These are phyloP conservation scores for Thalassarche chlororhynchos DNA, from an alignment of 2,113 vertebrate genomes.

Conservation along the genomic window DNA sequence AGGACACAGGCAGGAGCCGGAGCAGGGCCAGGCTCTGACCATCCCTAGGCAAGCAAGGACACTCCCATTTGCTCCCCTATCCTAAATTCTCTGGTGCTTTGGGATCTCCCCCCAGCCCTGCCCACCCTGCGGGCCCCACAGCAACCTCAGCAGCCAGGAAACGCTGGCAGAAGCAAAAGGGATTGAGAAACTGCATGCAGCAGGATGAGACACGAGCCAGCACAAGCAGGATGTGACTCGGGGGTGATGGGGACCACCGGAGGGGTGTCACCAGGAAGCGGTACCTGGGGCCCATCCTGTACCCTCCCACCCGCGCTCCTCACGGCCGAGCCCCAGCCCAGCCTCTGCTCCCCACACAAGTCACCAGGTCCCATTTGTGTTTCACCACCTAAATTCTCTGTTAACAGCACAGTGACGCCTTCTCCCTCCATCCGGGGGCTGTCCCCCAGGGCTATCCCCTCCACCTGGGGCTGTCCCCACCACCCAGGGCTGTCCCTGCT, in stretches of 20 bases:
- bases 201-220: constrained; percentile 31
- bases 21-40: neutral
- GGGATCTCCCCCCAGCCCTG: neutral
- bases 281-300: constrained; percentile 20
- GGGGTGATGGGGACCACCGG: neutral
- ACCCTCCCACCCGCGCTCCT: neutral
- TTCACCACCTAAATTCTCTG: neutral
- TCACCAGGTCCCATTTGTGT: neutral
- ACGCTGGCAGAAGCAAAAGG: neutral
- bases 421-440: neutral
- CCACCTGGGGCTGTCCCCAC: neutral
- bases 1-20: neutral
- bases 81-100: neutral
- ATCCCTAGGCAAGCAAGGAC: neutral
- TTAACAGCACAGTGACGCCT: neutral
- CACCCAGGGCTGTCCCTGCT: neutral
- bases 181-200: constrained; percentile 51
- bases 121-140: neutral
- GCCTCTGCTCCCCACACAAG: neutral
- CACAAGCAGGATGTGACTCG: constrained; percentile 54
- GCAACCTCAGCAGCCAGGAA: constrained; percentile 36
- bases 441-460: neutral
- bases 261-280: constrained; percentile 16
- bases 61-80: neutral
- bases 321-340: neutral